phyloP scores from a whole-genome alignment of 2,113 vertebrate species.

The Aegotheles bennettii region DNA sequence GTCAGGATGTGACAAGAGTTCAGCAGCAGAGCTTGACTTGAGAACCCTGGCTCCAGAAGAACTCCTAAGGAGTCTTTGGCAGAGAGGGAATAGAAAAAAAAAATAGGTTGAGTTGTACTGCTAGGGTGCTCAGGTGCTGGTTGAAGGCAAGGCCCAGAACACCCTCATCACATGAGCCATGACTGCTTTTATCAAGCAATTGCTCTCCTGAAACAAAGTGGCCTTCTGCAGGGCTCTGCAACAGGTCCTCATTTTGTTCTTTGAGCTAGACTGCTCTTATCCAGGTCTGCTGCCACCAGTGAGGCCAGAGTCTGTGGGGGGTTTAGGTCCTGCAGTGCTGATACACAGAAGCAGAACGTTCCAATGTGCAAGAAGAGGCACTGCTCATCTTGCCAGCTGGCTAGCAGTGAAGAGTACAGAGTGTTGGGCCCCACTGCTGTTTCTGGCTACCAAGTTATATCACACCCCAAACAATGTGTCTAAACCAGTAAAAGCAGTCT shows the following conservation, averaged over 20 bases:
- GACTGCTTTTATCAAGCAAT: background rate
- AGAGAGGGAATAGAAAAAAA: background rate
- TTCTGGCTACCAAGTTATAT: background rate
- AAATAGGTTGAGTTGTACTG: accelerated
- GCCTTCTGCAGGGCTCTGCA: background rate
- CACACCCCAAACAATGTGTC: background rate
- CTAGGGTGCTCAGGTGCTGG: background rate
- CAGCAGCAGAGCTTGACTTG: background rate
- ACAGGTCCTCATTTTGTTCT: background rate
- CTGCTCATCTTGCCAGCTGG: background rate
- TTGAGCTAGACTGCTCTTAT: background rate
- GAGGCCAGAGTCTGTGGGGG: background rate
- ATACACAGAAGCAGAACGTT: background rate
- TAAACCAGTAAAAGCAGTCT: background rate
- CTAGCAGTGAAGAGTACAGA: background rate
- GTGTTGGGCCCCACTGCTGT: background rate
- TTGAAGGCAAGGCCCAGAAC: background rate
- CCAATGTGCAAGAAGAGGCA: too few relatives aligned
- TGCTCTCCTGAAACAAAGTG: background rate
- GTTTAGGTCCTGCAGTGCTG: background rate
- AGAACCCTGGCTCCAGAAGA: background rate
- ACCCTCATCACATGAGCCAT: background rate
- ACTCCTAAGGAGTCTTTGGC: background rate
- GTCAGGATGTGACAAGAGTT: background rate
- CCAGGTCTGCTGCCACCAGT: background rate